Evolutionary conservation across 2,888 invertebrate genomes (phyloP), one percentile per base, ranked within the genome.

Genomic region (Phlogophora meticulosa): DNA sequence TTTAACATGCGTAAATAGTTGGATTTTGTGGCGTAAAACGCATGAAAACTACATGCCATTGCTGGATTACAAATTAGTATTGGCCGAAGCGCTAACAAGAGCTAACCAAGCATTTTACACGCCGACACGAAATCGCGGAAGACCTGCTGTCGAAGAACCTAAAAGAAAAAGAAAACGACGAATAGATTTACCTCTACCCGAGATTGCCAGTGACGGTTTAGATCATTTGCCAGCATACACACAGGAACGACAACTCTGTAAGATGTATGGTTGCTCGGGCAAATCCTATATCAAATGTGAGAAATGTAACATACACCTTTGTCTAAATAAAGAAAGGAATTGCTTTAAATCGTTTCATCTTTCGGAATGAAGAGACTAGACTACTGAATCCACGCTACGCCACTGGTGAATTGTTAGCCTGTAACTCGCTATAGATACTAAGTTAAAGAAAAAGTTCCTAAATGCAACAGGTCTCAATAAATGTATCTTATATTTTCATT

Each of bases 11-110:
- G 81, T 85, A 15, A 85, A 83, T 52, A 72, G 71, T 51, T 83
- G 82, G 83, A 43, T 82, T 46, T 53, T 82, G 40, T 82, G 82
- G 78, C 45, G 81, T 34, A 58, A 36, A 46, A 45, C 52, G 80
- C 56, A 81, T 45, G 58, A 67, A 22, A 20, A 75, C 22, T 48
- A 80, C 48, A 62, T 76, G 65, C 72, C 77, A 34, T 69, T 81
- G 36, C 55, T 82, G 2, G 81, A 85, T 49, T 75, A 68, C 17
- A 63, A 67, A 49, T 36, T 58, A 58, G 0, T 56, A 34, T 65
- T 65, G 40, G 59, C 52, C 59, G 65, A 65, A 15, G 24, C 51
- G 2, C n/a, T 65, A 43, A 65, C 58, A n/a, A 55, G 56, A 56
- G 63, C 46, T 56, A 56, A 56, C 42, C 58, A 58, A 51, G n/a